A percentile compares a stretch with the other conserved stretches of the same genome.
Evolutionary conservation across 2,888 invertebrate genomes (phyloP).

Genomic region (Eupithecia centaureata): DNA sequence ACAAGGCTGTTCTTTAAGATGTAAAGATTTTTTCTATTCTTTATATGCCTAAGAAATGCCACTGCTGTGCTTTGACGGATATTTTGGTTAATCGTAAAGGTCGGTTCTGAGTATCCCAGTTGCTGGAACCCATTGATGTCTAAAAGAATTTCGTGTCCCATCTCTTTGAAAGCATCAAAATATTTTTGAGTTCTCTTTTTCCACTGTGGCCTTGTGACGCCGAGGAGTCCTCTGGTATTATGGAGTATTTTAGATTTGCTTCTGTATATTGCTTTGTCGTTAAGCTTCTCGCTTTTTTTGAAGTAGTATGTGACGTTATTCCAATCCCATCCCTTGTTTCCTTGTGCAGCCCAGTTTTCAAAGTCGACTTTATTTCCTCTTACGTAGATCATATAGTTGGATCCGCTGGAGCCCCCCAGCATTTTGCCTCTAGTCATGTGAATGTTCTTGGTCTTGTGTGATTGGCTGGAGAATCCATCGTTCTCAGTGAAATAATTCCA

Average conservation of each 20-base stretch:
- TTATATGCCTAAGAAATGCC: constrained; percentile 83
- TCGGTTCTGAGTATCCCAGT: constrained; percentile 38
- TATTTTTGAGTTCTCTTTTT: constrained; percentile 30
- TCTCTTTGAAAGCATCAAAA: constrained; percentile 59
- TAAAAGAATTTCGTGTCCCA: constrained; percentile 58
- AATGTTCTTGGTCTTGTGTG: constrained; percentile 42
- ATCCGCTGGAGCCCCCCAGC: constrained; percentile 34
- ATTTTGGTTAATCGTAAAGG: constrained; percentile 84
- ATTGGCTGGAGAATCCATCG: constrained; percentile 48
- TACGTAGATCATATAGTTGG: constrained; percentile 27
- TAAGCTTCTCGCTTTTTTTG: constrained; percentile 50
- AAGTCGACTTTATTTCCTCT: constrained; percentile 42
- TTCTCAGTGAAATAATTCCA: constrained; percentile 47
- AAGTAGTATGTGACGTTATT: constrained; percentile 47
- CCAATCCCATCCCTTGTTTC: constrained; percentile 48
- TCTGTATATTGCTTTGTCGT: constrained; percentile 33
- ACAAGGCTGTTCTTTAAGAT: constrained; percentile 69
- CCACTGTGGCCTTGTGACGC: constrained; percentile 37
- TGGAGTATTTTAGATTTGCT: constrained; percentile 30
- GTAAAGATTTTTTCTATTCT: constrained; percentile 49
- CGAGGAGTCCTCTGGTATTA: constrained; percentile 43
- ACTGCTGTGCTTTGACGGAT: constrained; percentile 88
- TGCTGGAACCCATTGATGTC: constrained; percentile 52
- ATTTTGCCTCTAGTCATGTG: constrained; percentile 84
- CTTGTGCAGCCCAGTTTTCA: constrained; percentile 45